phyloP scores from a whole-genome alignment of 2,113 vertebrate genomes.

The Prionailurus viverrinus region DNA sequence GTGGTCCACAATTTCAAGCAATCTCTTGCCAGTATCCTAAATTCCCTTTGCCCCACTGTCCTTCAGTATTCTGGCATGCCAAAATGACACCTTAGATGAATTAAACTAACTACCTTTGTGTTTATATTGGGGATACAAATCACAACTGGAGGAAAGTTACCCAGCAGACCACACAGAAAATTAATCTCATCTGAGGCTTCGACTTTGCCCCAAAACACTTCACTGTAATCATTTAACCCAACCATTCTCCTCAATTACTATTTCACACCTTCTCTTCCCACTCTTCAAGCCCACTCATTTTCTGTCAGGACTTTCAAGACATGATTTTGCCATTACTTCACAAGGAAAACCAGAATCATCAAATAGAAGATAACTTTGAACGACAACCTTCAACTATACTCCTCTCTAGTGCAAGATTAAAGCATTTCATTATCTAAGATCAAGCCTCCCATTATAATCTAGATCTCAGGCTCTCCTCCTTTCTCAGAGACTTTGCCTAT shows the following conservation, averaged over 20 bases:
- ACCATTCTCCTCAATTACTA: neutral
- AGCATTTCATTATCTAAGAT: slow-evolving; percentile 30
- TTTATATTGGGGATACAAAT: neutral
- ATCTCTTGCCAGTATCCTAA: slow-evolving; percentile 28
- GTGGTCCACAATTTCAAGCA: neutral
- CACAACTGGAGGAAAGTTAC: neutral
- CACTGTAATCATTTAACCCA: neutral
- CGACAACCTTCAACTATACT: neutral
- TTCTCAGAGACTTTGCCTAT: neutral
- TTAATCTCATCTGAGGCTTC: neutral
- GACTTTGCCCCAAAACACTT: neutral
- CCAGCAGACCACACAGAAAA: slow-evolving; percentile 17
- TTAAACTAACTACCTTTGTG: neutral
- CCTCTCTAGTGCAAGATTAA: neutral
- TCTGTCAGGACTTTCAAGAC: neutral
- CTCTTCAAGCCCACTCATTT: neutral
- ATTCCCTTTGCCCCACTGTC: neutral
- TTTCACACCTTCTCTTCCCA: neutral
- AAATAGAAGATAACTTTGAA: neutral
- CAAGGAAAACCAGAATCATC: slow-evolving; percentile 28
- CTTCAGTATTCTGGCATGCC: neutral
- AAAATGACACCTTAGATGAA: slow-evolving; percentile 5
- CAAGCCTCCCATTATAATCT: neutral
- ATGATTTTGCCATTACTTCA: neutral
- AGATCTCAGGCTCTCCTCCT: neutral